These are phyloP conservation scores for Plebejus argus DNA, from an alignment of 2,888 invertebrate genomes.

Conservation along the genomic window DNA sequence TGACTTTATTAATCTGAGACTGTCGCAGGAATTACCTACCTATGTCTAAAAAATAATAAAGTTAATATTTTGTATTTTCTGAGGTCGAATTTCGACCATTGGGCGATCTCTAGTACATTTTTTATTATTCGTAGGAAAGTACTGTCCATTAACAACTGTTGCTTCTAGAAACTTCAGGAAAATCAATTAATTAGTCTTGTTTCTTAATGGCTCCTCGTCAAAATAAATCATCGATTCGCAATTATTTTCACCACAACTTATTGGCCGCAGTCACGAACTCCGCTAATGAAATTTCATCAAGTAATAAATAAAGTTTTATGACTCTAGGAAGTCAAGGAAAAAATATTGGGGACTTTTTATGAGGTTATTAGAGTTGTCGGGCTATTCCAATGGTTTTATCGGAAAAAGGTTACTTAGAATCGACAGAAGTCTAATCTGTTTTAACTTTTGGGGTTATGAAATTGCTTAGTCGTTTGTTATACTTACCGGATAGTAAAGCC, in stretches of 20 bases:
- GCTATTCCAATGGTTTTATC: neutral
- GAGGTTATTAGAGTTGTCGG: neutral
- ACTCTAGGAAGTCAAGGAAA: neutral
- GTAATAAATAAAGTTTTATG: slow-evolving; percentile 17
- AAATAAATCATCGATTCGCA: slow-evolving; percentile 12
- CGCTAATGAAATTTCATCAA: slow-evolving; percentile 12
- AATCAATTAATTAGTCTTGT: neutral
- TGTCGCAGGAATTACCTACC: too few relatives aligned
- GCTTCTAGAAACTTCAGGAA: neutral
- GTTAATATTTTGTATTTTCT: too few relatives aligned
- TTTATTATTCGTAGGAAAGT: too few relatives aligned
- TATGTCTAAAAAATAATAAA: too few relatives aligned
- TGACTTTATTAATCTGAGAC: too few relatives aligned
- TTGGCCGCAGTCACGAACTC: neutral
- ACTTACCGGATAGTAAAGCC: neutral
- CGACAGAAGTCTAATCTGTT: neutral
- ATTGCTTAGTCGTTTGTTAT: neutral
- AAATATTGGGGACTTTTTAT: slow-evolving; percentile 6
- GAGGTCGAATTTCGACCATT: too few relatives aligned
- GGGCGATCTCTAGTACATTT: too few relatives aligned
- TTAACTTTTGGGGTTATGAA: neutral
- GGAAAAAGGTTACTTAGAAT: neutral
- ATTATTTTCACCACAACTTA: slow-evolving; percentile 2
- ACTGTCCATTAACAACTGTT: neutral
- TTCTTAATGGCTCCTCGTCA: neutral